These are phyloP conservation scores for Chelon labrosus DNA, from an alignment of 2,797 vertebrate species.

Conservation along the genomic window DNA sequence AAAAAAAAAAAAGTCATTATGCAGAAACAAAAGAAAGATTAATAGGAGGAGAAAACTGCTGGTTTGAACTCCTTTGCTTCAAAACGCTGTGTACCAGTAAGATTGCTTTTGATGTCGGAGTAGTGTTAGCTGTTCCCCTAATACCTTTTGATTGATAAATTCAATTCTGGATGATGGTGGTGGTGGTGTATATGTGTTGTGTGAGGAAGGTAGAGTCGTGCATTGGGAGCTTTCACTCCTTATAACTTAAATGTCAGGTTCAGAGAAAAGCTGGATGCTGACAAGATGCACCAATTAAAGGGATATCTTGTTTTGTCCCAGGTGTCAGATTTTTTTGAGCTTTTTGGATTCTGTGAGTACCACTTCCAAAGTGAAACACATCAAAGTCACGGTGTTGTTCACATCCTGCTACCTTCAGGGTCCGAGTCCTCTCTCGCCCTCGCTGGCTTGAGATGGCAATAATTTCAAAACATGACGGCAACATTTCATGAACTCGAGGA, in stretches of 20 bases:
- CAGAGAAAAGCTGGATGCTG: background rate
- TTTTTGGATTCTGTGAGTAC: background rate
- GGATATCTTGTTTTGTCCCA: background rate
- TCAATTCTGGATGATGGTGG: background rate
- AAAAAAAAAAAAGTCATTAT: constrained; percentile 34
- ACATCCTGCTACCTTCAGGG: background rate
- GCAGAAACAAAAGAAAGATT: background rate
- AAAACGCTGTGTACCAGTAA: background rate
- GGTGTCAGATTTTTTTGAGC: background rate
- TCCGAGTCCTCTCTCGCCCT: background rate
- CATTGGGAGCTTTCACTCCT: background rate
- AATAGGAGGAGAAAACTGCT: constrained; percentile 3
- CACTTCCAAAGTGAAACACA: background rate
- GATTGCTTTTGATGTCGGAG: background rate
- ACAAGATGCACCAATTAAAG: background rate
- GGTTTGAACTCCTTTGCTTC: constrained; percentile 24
- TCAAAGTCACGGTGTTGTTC: background rate
- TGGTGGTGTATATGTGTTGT: no score
- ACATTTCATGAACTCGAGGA: background rate
- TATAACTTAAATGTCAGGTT: background rate
- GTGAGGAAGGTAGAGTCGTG: background rate
- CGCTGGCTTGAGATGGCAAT: background rate
- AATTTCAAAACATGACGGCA: background rate
- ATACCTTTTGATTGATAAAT: background rate
- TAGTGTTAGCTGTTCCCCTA: background rate